Base-by-base conservation (phyloP, 2,113 vertebrate genomes). In the Hirundichthys speculiger region DNA sequence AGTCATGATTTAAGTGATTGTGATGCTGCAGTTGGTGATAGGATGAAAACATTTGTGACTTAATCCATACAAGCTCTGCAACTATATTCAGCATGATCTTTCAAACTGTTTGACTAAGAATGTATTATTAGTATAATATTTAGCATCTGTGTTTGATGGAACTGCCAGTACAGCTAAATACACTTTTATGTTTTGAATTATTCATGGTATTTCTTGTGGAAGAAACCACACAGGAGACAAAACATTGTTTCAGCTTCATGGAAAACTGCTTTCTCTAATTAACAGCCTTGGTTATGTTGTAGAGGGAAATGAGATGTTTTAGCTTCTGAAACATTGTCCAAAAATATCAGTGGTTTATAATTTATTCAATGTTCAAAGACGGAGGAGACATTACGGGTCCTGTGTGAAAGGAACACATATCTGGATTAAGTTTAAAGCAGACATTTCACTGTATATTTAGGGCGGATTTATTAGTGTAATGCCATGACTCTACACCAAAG, bases 381-480 rank as follows among this genome's bases (percentile, higher is more conserved):
- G 5, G 18, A 45, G 24, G 34, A 39, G 62, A 64, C 30, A 65
- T 39, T 20, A 53, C 2, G 14, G 13, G 1, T 51, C 13, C 13
- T 49, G 30, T 41, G 27, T 50, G 13, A 41, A 63, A 45, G 19
- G 46, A 75, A 49, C 25, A 39, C 13, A 55, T 40, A 11, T 24
- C 64, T 46, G 34, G 42, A 59, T 48, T 27, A 66, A 62, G 50
- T 75, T 55, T 71, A 69, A 79, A 64, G 56, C 48, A 83, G 68
- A 82, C 80, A 65, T 57, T 66, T 77, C 42, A 50, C 22, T 24
- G 4, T 61, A 55, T 59, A 64, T 75, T 78, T 88, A 38, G 64
- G 70, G 79, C 85, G 65, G 54, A 87, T 91, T 87, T 88, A 91
- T 89, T 89, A 47, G 41, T 83, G 67, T 62, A 77, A 76, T 68